phyloP scores from a whole-genome alignment of 2,113 vertebrate genomes.

The Macrotus californicus region DNA sequence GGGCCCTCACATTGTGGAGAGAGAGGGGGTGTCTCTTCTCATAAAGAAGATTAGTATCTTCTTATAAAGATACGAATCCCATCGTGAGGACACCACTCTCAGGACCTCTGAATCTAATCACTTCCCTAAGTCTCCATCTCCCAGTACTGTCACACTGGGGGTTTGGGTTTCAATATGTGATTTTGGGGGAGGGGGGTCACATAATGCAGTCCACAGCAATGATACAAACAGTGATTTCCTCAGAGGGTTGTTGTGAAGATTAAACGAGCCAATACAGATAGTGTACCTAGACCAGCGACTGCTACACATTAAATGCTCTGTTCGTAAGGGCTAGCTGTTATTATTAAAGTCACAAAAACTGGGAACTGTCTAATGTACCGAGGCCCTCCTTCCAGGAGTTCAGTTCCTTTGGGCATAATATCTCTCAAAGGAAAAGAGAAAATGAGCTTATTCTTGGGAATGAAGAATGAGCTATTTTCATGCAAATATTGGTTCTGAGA shows the following conservation, averaged over 20 bases:
- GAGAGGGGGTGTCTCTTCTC: not conserved
- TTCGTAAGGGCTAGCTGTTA: not conserved
- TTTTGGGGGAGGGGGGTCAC: not conserved
- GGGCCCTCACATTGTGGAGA: not conserved
- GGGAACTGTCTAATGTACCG: not conserved
- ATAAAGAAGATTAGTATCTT: no score
- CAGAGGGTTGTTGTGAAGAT: not conserved
- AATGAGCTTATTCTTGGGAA: slow-evolving; percentile 34
- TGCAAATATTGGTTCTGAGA: slow-evolving; percentile 12
- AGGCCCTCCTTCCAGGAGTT: not conserved
- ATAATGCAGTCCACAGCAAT: not conserved
- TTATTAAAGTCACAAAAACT: not conserved
- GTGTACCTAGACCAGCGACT: not conserved
- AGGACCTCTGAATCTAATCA: not conserved
- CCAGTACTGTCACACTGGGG: not conserved
- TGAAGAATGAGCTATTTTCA: slow-evolving; percentile 41
- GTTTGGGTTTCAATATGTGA: not conserved
- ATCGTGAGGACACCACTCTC: not conserved
- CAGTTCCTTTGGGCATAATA: not conserved
- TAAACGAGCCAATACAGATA: not conserved
- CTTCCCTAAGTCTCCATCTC: not conserved
- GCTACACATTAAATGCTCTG: not conserved
- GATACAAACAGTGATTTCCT: not conserved
- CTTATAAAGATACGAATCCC: not conserved
- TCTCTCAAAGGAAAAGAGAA: slow-evolving; percentile 8